Percentiles rank a stretch among this genome's conserved stretches.
These are phyloP conservation scores for Natator depressus DNA, from an alignment of 2,113 vertebrate species.

Conservation along the genomic window DNA sequence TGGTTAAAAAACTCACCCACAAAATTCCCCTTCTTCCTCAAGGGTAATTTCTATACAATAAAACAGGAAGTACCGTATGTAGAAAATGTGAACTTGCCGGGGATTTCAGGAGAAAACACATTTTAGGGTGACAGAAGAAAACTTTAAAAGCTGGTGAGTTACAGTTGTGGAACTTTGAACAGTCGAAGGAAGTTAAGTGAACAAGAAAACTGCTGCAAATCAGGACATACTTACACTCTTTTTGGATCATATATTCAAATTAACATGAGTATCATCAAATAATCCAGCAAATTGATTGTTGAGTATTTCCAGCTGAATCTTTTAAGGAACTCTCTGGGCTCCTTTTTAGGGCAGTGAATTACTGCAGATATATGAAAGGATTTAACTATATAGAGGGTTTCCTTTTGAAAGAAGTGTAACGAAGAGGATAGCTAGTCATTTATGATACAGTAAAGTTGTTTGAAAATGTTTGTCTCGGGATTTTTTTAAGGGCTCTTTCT, in stretches of 20 bases:
- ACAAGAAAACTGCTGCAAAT: not conserved
- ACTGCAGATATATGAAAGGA: not conserved
- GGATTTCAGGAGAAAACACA: not conserved
- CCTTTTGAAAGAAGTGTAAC: not conserved
- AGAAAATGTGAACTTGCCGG: not conserved
- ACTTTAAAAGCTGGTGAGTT: rapidly evolving
- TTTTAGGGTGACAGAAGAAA: not conserved
- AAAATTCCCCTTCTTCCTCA: not conserved
- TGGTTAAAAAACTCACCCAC: not conserved
- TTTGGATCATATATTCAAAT: not conserved
- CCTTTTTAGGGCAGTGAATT: not conserved
- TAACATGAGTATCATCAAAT: rapidly evolving
- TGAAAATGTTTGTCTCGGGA: not conserved
- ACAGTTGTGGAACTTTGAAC: not conserved
- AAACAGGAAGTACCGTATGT: not conserved
- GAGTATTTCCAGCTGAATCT: not conserved
- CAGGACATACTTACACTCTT: not conserved
- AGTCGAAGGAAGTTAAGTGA: not conserved
- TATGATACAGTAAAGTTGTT: not conserved
- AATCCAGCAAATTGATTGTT: not conserved
- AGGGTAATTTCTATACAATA: not conserved
- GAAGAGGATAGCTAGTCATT: not conserved
- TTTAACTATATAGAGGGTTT: not conserved
- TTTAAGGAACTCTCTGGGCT: not conserved
- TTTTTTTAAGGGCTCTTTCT: not conserved